These are phyloP conservation scores for Atrina japonica DNA, from an alignment of 2,888 invertebrate species.

Conservation along the genomic window DNA sequence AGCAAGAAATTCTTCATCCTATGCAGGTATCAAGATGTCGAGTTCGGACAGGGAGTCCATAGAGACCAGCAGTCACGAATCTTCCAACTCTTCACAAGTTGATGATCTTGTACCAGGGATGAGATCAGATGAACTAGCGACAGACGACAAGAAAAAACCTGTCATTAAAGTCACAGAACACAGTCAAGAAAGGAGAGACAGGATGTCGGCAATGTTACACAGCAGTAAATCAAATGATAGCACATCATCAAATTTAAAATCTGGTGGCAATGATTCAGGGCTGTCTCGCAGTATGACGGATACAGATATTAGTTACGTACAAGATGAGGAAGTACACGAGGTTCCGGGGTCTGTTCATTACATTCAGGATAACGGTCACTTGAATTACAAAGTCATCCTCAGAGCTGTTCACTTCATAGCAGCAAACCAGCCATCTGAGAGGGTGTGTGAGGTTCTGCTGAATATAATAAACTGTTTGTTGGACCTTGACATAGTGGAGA, in stretches of 20 bases:
- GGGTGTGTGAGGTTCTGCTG: slow-evolving; percentile 95
- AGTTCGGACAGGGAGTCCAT: slow-evolving; percentile 67
- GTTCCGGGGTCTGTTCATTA: slow-evolving; percentile 89
- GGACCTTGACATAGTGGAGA: slow-evolving; percentile 89
- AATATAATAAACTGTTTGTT: slow-evolving; percentile 95
- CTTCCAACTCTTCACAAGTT: slow-evolving; percentile 66
- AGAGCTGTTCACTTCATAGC: slow-evolving; percentile 93
- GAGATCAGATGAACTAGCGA: slow-evolving; percentile 14
- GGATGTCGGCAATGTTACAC: slow-evolving; percentile 15
- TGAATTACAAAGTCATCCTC: slow-evolving; percentile 88
- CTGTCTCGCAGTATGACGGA: slow-evolving; percentile 77
- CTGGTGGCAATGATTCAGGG: slow-evolving; percentile 83
- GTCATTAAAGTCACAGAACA: slow-evolving; percentile 98
- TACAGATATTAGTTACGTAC: slow-evolving; percentile 76
- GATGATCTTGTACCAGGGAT: slow-evolving; percentile 46
- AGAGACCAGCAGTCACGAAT: slow-evolving; percentile 70
- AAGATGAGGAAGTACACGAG: slow-evolving; percentile 83
- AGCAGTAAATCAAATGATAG: slow-evolving; percentile 15
- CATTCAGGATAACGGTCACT: slow-evolving; percentile 96
- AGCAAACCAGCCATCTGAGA: slow-evolving; percentile 91
- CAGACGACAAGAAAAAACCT: slow-evolving; percentile 82
- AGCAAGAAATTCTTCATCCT: slow-evolving; percentile 2
- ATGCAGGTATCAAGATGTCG: background rate
- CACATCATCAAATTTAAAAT: background rate
- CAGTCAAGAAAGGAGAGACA: slow-evolving; percentile 86